Conservation (phyloP, 2,797 vertebrate genomes). For the Decapterus maruadsi region DNA sequence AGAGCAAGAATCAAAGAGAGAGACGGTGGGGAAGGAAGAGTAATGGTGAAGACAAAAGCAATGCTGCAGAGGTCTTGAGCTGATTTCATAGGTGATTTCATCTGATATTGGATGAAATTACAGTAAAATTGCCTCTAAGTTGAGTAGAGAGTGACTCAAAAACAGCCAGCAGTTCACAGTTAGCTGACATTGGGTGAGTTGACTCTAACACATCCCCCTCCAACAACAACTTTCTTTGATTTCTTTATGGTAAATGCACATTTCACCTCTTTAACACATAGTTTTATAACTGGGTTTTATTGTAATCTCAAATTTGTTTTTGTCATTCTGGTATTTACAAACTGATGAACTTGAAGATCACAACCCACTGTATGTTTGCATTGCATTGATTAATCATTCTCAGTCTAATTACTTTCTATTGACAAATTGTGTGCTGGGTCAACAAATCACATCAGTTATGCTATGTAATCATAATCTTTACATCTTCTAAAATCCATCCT, state of each 20-base stretch:
- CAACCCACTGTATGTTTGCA: background rate
- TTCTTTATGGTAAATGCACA: no score
- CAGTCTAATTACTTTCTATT: background rate
- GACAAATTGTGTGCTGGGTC: background rate
- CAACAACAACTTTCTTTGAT: no score
- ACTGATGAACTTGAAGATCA: no score
- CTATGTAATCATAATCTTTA: no score
- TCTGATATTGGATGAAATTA: slow-evolving; percentile 7
- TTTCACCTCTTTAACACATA: no score
- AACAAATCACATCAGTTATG: background rate
- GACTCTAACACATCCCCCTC: background rate
- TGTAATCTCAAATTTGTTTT: no score
- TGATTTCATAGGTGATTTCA: slow-evolving; percentile 9
- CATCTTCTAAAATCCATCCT: background rate
- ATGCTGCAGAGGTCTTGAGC: background rate
- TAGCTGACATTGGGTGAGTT: background rate
- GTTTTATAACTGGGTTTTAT: no score
- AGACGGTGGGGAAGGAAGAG: slow-evolving; percentile 4
- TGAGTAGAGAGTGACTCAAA: slow-evolving; percentile 14
- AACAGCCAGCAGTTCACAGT: slow-evolving; percentile 15
- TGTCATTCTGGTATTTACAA: no score
- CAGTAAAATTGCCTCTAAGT: slow-evolving; percentile 19
- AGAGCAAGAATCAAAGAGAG: slow-evolving; percentile 19
- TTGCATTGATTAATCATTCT: no score
- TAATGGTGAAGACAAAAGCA: slow-evolving; percentile 6